Percentiles rank a stretch among this genome's conserved stretches.
phyloP scores from a whole-genome alignment of 1,140 invertebrate species.

The Chelonus insularis region DNA sequence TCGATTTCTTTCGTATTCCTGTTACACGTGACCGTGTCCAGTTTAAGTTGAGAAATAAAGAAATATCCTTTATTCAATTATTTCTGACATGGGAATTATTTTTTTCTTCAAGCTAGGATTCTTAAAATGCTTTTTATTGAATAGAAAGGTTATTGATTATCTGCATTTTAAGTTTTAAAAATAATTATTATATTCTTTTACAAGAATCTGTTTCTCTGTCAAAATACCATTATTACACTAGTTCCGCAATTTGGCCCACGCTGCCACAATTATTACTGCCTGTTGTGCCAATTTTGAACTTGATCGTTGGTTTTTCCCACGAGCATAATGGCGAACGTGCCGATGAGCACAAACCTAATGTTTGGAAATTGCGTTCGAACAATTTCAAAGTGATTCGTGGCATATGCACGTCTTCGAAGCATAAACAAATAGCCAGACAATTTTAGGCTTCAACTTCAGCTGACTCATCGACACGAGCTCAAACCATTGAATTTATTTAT shows the following conservation, averaged over 20 bases:
- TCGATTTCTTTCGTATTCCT: not conserved
- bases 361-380: not conserved
- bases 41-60: no score
- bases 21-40: not conserved
- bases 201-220: no score
- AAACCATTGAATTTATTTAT: not conserved
- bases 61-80: no score
- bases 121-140: no score
- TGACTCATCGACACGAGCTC: not conserved
- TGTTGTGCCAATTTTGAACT: not conserved
- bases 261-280: no score
- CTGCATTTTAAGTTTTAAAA: no score
- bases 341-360: not conserved
- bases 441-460: not conserved
- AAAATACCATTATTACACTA: no score
- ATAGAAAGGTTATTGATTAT: no score
- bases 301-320: not conserved
- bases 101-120: no score
- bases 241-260: no score
- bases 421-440: slow-evolving; percentile 6
- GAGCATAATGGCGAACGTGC: not conserved
- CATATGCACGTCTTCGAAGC: not conserved
- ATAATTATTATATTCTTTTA: no score
- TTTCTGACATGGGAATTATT: no score
- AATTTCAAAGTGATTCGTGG: slow-evolving; percentile 4